Evolutionary conservation across 1,140 invertebrate species (phyloP).

Genomic region (Drosophila tani): DNA sequence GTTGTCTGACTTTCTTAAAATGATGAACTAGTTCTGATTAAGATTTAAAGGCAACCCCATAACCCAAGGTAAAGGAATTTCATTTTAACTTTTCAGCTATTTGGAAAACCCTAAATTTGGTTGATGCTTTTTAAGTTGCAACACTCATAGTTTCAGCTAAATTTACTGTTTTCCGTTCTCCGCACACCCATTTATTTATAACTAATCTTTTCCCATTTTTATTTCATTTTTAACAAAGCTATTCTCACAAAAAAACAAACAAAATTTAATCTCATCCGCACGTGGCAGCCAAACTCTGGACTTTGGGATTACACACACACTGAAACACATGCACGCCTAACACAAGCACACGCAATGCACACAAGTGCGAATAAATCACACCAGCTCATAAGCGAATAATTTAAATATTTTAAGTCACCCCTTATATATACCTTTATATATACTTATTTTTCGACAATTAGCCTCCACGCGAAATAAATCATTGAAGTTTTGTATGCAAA

Average conservation of each 20-base stretch:
- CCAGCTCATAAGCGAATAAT: slow-evolving; percentile 43
- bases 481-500: slow-evolving; percentile 47
- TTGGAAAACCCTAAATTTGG: slow-evolving; percentile 46
- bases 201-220: slow-evolving; percentile 70
- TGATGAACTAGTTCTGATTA: slow-evolving; percentile 63
- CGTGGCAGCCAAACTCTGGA: slow-evolving; percentile 62
- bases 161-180: slow-evolving; percentile 44
- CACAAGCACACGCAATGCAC: slow-evolving; percentile 26
- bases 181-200: slow-evolving; percentile 41
- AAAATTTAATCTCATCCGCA: slow-evolving; percentile 61
- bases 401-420: slow-evolving; percentile 37
- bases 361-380: slow-evolving; percentile 31
- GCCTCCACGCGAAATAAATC: slow-evolving; percentile 51
- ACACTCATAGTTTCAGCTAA: slow-evolving; percentile 29
- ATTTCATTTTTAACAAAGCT: slow-evolving; percentile 61
- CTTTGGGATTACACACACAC: slow-evolving; percentile 61
- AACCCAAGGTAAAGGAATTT: slow-evolving; percentile 36
- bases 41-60: slow-evolving; percentile 9
- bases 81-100: slow-evolving; percentile 27
- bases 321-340: slow-evolving; percentile 43
- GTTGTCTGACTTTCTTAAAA: slow-evolving; percentile 26
- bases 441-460: slow-evolving; percentile 48
- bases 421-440: slow-evolving; percentile 21
- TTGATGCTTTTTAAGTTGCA: slow-evolving; percentile 6
- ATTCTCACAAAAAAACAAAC: slow-evolving; percentile 35